Conservation (phyloP, 2,888 invertebrate species). For the Heliconius charithonia region DNA sequence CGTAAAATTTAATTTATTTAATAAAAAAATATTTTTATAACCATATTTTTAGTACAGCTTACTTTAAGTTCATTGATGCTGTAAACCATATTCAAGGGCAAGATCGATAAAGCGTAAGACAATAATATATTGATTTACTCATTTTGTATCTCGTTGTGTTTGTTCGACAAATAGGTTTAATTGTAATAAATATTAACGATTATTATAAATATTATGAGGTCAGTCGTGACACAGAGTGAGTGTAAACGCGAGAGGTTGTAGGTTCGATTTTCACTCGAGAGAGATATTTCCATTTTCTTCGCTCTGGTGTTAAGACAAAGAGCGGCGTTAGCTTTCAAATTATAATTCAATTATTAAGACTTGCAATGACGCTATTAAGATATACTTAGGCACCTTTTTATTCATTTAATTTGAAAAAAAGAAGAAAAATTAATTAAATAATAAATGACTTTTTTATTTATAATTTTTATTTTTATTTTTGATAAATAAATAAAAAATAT, state of each 20-base stretch:
- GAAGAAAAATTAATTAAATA: too few relatives aligned
- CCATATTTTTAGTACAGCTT: not conserved
- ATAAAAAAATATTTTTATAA: not conserved
- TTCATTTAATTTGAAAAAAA: too few relatives aligned
- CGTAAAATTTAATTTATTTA: not conserved
- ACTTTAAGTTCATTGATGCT: constrained; percentile 20
- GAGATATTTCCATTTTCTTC: not conserved
- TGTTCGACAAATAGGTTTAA: not conserved
- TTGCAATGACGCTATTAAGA: too few relatives aligned
- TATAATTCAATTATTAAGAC: too few relatives aligned
- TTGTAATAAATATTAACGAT: not conserved
- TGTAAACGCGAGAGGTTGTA: too few relatives aligned
- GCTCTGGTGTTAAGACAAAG: not conserved
- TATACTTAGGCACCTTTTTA: too few relatives aligned
- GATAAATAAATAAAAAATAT: too few relatives aligned
- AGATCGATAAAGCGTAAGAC: constrained; percentile 13
- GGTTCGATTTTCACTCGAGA: not conserved
- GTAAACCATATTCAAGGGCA: constrained; percentile 30
- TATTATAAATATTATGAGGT: not conserved
- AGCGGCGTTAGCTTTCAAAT: not conserved
- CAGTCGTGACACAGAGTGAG: not conserved
- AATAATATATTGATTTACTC: constrained; percentile 28
- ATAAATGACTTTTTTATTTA: too few relatives aligned
- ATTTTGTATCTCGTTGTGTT: constrained; percentile 11
- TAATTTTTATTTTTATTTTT: too few relatives aligned